Evolutionary conservation across 2,888 invertebrate genomes (phyloP), one percentile per base, ranked within the genome.

Genomic region (Synergus laeviventris): DNA sequence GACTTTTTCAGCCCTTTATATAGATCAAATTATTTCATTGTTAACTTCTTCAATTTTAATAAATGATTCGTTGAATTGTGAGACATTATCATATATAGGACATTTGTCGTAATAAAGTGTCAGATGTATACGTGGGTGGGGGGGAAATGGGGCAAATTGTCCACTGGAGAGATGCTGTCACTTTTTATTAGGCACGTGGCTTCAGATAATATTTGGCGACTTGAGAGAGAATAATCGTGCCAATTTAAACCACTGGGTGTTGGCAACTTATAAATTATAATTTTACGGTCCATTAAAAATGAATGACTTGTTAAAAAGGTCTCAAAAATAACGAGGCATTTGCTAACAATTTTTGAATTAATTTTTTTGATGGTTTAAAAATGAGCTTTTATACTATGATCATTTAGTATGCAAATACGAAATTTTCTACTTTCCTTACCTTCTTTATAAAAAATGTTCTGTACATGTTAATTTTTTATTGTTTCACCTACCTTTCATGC

Each of bases 141-240:
- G 12, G 38, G 12, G 38, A 62, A 62, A 62, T 62, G n/a, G 39
- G n/a, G 12, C 38, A 62, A 62, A 62, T 62, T 39, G 5, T n/a
- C 38, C 38, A 62, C 38, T 62, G 18, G 11, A 62, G 38, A 62
- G 38, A 62, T 18, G 36, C 36, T 45, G 54, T 73, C 54, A 73
- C 8, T 54, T 73, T 73, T 73, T 73, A 73, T 31, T 54, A 73
- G 45, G 36, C 73, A 73, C 54, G 73, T 62, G 62, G 62, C 24
- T 18, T 12, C 59, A 7, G 14, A 42, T 42, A 64, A 42, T 59
- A 24, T 59, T 24, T 59, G 59, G 24, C 12, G 59, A 59, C 21
- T 59, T 14, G 18, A 54, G 18, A 54, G 54, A 54, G 18, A 54
- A 54, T 54, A 1, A 54, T 54, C 18, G 9, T 54, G 54, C 54